Base-by-base conservation (phyloP, 1,140 invertebrate genomes). In the Macrocentrus cingulum region DNA sequence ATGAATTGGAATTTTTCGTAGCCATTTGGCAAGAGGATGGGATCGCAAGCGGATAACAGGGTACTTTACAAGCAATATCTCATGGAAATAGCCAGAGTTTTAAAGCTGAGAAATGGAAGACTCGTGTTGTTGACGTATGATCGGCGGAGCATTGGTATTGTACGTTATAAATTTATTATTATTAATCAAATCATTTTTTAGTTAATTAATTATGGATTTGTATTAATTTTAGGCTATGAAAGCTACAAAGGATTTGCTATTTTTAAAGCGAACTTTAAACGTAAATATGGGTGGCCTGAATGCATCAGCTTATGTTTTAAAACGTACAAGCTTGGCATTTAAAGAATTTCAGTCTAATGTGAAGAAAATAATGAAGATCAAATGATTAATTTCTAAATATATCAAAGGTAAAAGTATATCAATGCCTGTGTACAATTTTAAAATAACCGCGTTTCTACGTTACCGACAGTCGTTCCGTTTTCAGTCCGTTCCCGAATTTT, bases 11-110 rank as follows among this genome's bases (percentile, higher is more conserved):
- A 20, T 52, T 39, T 15, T 16, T 1, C 6, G 18, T 55, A 83
- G 80, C 84, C 84, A 22, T 86, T 85, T 75, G 84, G 84, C 7
- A 83, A 82, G 70, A 72, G 83, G 56, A 77, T 77, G 52, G 83
- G 84, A 15, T 76, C 70, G 11, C 81, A 77, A 60, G 58, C 56
- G 8, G 72, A 82, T 56, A 86, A 86, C 62, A 65, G 71, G 46
- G 60, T 70, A 8, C 68, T 85, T n/a, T 86, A 86, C 60, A 81
- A 77, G 22, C 58, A 66, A 49, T 71, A 79, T 29, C 61, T 86
- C 36, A 44, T 69, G 20, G 83, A 85, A 65, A 67, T 85, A 60
- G 81, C 77, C 0, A 66, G 84, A 61, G 75, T 83, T 1, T 63
- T 74, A 1, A 73, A 69, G 45, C 55, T 60, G 3, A 65, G 66